phyloP scores from a whole-genome alignment of 2,797 vertebrate species.

The Esox lucius region DNA sequence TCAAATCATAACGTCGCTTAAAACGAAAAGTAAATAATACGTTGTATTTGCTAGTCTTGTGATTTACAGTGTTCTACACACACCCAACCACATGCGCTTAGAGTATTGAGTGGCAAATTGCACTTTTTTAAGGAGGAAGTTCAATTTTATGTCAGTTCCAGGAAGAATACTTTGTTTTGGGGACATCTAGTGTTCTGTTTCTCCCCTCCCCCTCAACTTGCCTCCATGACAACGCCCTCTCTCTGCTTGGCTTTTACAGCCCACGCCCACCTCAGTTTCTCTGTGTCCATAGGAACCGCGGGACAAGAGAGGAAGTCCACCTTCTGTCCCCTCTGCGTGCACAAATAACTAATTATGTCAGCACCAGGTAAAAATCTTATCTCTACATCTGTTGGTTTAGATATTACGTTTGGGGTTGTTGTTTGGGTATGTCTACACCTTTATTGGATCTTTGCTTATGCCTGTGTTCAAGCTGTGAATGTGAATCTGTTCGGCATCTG shows the following conservation, averaged over 20 bases:
- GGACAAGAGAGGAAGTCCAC: slow-evolving; percentile 37
- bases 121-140: not conserved
- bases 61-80: not conserved
- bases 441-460: no score
- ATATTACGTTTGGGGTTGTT: not conserved
- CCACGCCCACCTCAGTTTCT: slow-evolving; percentile 7
- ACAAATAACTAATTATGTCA: slow-evolving; percentile 58
- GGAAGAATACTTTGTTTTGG: not conserved
- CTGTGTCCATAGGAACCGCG: slow-evolving; percentile 43
- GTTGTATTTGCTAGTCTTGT: not conserved
- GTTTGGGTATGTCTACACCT: not conserved
- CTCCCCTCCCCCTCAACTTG: not conserved
- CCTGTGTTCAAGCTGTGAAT: no score
- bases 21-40: not conserved
- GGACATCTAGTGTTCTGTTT: not conserved
- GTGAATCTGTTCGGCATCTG: no score
- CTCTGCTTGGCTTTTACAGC: not conserved
- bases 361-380: slow-evolving; percentile 63
- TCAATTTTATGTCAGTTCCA: not conserved
- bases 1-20: not conserved
- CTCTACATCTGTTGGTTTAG: not conserved
- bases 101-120: not conserved
- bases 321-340: slow-evolving; percentile 15
- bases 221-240: not conserved
- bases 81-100: not conserved